These are phyloP conservation scores for Octonoba sinensis DNA, from an alignment of 2,888 invertebrate species.

Conservation along the genomic window DNA sequence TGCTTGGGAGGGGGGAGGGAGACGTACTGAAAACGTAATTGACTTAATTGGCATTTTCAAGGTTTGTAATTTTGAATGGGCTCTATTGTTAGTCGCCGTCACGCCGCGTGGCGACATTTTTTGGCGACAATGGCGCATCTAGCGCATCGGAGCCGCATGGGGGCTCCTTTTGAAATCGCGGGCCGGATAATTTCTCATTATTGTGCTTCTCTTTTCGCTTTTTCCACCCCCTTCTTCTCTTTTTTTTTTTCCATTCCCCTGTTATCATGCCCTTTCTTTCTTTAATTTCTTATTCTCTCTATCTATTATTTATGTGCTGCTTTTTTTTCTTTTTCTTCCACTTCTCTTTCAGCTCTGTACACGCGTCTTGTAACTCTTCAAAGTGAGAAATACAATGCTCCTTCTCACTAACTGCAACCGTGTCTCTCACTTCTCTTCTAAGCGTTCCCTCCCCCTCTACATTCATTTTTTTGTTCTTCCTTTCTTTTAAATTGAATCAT, in stretches of 20 bases:
- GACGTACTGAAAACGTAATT: slow-evolving; percentile 36
- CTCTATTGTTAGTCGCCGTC: slow-evolving; percentile 51
- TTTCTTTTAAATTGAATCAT: slow-evolving; percentile 12
- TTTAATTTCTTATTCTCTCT: slow-evolving; percentile 57
- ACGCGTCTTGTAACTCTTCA: slow-evolving; percentile 50
- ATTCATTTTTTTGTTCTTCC: slow-evolving; percentile 28
- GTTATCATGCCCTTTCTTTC: slow-evolving; percentile 34
- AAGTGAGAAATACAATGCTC: slow-evolving; percentile 61
- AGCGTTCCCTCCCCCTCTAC: slow-evolving; percentile 5
- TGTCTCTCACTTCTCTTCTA: slow-evolving; percentile 35
- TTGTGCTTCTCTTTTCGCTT: slow-evolving; percentile 35
- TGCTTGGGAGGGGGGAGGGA: not conserved
- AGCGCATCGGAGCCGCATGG: slow-evolving; percentile 59
- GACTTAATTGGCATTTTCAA: slow-evolving; percentile 64
- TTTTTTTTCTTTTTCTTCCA: slow-evolving; percentile 26
- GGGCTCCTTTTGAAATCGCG: slow-evolving; percentile 41
- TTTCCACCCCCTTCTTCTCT: slow-evolving; percentile 10
- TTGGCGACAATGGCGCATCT: slow-evolving; percentile 60
- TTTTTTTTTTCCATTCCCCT: slow-evolving; percentile 12
- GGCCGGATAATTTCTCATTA: slow-evolving; percentile 58
- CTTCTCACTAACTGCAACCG: slow-evolving; percentile 36
- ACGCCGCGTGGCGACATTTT: slow-evolving; percentile 60
- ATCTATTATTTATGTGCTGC: slow-evolving; percentile 38
- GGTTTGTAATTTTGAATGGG: slow-evolving; percentile 61
- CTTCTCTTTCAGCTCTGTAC: slow-evolving; percentile 20